Evolutionary conservation across 2,797 vertebrate genomes (phyloP).

Genomic region (Enteromius fasciolatus): DNA sequence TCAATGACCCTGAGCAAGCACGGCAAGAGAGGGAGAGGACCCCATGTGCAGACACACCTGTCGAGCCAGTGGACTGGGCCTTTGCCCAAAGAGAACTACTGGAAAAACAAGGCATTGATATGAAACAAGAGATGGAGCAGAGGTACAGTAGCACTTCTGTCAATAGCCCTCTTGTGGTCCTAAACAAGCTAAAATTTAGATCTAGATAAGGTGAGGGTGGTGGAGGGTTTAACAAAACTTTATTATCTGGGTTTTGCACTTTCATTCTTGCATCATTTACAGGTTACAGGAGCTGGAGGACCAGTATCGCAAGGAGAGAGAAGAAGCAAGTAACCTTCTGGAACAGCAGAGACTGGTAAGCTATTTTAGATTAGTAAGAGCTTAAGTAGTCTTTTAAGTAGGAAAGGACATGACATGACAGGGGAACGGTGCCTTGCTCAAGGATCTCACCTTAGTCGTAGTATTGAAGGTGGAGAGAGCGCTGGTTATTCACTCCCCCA

Average conservation of each 20-base stretch:
- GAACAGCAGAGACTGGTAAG: conserved; percentile 96
- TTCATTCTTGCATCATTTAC: neutral
- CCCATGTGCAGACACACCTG: conserved; percentile 91
- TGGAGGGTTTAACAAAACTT: neutral
- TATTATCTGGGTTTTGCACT: neutral
- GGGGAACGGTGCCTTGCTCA: too few species aligned
- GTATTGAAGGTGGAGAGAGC: too few species aligned
- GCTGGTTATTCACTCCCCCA: too few species aligned
- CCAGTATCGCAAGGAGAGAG: conserved; percentile 93
- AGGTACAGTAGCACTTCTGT: conserved; percentile 73
- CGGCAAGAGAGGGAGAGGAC: conserved; percentile 93
- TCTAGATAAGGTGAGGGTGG: neutral
- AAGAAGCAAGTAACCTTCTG: conserved; percentile 95
- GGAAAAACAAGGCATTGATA: conserved; percentile 98
- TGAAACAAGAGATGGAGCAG: conserved; percentile 99
- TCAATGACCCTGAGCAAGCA: conserved; percentile 96
- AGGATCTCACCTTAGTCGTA: too few species aligned
- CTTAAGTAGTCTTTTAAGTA: neutral
- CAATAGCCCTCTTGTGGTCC: neutral
- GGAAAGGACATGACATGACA: too few species aligned
- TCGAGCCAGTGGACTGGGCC: conserved; percentile 96
- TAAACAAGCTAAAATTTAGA: neutral
- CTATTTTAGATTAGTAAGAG: neutral
- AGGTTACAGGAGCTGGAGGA: conserved; percentile 97
- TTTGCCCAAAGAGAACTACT: conserved; percentile 95